Conservation (phyloP, 2,797 vertebrate genomes). For the Liasis olivaceus region DNA sequence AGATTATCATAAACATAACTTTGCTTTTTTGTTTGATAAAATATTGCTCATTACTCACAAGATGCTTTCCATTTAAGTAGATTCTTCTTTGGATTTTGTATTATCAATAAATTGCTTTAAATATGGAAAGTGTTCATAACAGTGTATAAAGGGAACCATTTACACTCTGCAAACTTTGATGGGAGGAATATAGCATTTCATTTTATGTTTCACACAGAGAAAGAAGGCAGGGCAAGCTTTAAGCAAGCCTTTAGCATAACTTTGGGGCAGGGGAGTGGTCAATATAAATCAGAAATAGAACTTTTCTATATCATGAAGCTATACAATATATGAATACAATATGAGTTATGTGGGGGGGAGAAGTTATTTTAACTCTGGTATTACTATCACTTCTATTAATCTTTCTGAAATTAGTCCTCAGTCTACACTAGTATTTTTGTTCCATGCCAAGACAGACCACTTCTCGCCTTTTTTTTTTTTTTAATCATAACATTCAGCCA, state of each 20-base stretch:
- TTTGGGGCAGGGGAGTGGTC: neutral
- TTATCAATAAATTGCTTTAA: neutral
- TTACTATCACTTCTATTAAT: neutral
- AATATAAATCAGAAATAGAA: neutral
- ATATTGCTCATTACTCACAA: neutral
- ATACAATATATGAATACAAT: neutral
- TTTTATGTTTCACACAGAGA: neutral
- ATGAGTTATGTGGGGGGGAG: neutral
- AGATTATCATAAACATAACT: neutral
- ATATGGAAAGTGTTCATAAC: neutral
- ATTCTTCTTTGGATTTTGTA: neutral
- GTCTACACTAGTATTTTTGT: neutral
- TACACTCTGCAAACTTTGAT: neutral
- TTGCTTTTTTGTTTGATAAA: neutral
- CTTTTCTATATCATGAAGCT: neutral
- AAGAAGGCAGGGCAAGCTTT: neutral
- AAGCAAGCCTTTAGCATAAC: neutral
- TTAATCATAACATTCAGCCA: neutral
- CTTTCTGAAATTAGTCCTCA: neutral
- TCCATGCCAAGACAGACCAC: neutral
- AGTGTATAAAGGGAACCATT: neutral
- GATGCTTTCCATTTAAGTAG: neutral
- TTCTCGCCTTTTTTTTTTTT: neutral
- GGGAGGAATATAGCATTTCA: neutral
- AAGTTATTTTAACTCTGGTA: neutral